Conservation (phyloP, 2,888 invertebrate species). For the Scaptomyza tumidula region DNA sequence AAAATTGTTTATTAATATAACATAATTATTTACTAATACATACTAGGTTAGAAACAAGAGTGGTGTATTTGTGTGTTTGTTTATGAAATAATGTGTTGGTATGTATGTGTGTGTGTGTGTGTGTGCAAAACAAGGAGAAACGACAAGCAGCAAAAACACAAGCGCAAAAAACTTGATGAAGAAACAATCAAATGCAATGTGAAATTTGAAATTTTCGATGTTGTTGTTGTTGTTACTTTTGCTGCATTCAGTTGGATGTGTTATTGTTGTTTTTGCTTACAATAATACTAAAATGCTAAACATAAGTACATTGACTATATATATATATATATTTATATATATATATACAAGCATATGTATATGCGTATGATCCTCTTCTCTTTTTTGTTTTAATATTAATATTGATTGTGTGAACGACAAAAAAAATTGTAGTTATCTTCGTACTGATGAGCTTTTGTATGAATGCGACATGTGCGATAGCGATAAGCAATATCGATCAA, state of each 20-base stretch:
- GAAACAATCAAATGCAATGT: slow-evolving; percentile 23
- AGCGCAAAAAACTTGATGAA: slow-evolving; percentile 22
- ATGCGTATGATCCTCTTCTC: background rate
- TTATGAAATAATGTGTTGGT: background rate
- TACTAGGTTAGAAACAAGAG: slow-evolving; percentile 39
- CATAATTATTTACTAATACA: slow-evolving; percentile 39
- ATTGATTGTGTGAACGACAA: slow-evolving; percentile 42
- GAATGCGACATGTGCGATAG: slow-evolving; percentile 40
- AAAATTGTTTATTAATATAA: slow-evolving; percentile 21
- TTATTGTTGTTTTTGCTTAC: slow-evolving; percentile 18
- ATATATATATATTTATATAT: slow-evolving; percentile 7
- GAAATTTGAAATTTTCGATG: slow-evolving; percentile 10
- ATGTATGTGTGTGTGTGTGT: slow-evolving; percentile 12
- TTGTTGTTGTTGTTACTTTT: slow-evolving; percentile 32
- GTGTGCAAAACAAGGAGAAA: slow-evolving; percentile 36
- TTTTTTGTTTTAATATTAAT: background rate
- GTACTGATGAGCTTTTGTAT: slow-evolving; percentile 41
- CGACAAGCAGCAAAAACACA: slow-evolving; percentile 48
- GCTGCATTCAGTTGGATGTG: slow-evolving; percentile 23
- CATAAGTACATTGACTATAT: slow-evolving; percentile 39
- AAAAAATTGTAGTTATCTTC: slow-evolving; percentile 21
- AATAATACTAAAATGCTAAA: slow-evolving; percentile 46
- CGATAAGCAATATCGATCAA: slow-evolving; percentile 50
- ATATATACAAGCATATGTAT: slow-evolving; percentile 18
- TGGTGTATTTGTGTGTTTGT: slow-evolving; percentile 6